Evolutionary conservation across 1,140 invertebrate genomes (phyloP), one percentile per base, ranked within the genome.

Genomic region (Dendroctonus valens): DNA sequence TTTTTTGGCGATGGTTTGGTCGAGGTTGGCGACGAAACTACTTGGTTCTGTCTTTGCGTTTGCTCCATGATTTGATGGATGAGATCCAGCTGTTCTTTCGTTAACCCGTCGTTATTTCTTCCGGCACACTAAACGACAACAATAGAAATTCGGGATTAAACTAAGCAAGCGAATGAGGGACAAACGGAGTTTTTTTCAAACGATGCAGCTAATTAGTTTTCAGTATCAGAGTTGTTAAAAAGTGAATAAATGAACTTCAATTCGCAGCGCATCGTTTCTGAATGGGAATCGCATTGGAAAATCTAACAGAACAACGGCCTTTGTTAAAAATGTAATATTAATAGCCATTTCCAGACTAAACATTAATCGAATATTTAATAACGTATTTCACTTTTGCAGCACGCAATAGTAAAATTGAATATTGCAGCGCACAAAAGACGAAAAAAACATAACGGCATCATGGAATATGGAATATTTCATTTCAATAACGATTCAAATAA

Each of bases 1-100:
- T 71, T 74, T 59, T 65, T 74, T 59, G 69, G 75, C 70, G 63
- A 70, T 53, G 63, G 71, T 70, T 73, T 77, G 74, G 70, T 42
- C 74, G 73, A 59, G 50, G 74, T 65, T 73, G 72, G 66, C 67
- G 72, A 74, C 37, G 51, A 70, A 71, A 78, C 69, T 75, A 76
- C 76, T 75, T 75, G 79, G 48, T 81, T 77, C 78, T 82, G 70
- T 77, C 79, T 65, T 75, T 82, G 79, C 11, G 87, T 89, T 75
- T 88, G 88, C 72, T 88, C 87, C 86, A 90, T 90, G 68, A 90
- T 89, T 77, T 90, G 88, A 76, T 89, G 88, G 71, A 90, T 90
- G 70, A 87, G 83, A 79, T 90, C 89, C 71, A 89, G 81, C 77
- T 87, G 89, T 72, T 89, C 87, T 71, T 88, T 87, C 8, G 87